Conservation (phyloP, 2,113 vertebrate genomes). For the Festucalex cinctus region DNA sequence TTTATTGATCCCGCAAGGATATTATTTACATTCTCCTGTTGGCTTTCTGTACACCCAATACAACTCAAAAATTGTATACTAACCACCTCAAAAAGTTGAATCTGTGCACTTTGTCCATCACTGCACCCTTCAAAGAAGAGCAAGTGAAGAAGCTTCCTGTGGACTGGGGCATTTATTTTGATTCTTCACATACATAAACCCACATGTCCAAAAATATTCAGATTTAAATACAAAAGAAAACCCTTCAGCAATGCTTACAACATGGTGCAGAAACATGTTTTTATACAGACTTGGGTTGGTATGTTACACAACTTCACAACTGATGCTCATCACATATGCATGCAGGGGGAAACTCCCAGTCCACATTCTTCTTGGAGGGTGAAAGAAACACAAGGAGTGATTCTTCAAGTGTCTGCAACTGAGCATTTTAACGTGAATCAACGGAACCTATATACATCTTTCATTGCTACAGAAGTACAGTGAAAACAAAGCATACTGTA, state of each 20-base stretch:
- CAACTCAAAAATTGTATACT: background rate
- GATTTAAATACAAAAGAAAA: slow-evolving; percentile 55
- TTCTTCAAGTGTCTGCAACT: background rate
- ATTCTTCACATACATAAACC: slow-evolving; percentile 51
- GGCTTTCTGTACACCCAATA: background rate
- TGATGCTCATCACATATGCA: slow-evolving; percentile 36
- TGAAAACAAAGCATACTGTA: background rate
- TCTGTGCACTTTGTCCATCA: background rate
- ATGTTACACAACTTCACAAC: slow-evolving; percentile 56
- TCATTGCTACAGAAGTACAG: background rate
- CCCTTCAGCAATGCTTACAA: slow-evolving; percentile 53
- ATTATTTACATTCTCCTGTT: slow-evolving; percentile 7
- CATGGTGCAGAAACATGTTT: slow-evolving; percentile 30
- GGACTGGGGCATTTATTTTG: slow-evolving; percentile 47
- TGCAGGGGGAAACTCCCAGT: slow-evolving; percentile 19
- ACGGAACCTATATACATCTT: background rate
- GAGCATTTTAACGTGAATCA: background rate
- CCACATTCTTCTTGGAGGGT: slow-evolving; percentile 13
- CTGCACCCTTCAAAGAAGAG: background rate
- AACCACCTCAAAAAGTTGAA: background rate
- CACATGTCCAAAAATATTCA: slow-evolving; percentile 50
- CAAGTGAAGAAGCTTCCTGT: background rate
- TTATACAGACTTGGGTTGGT: slow-evolving; percentile 39
- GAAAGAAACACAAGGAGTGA: slow-evolving; percentile 13
- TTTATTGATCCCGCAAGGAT: background rate